Conservation (phyloP, 2,113 vertebrate species). For the Pseudorectes ferrugineus region DNA sequence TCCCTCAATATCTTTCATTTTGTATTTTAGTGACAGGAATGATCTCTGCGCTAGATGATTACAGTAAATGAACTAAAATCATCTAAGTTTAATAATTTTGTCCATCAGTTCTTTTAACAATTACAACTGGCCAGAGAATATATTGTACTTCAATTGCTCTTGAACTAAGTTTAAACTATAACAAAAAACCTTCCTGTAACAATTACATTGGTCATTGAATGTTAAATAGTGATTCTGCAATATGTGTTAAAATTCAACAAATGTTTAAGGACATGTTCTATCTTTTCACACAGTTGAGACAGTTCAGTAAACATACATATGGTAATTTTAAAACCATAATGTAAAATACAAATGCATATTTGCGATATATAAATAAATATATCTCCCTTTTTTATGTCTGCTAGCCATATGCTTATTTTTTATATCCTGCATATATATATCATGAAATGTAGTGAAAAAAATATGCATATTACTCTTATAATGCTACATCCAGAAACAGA, state of each 20-base stretch:
- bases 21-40: background rate
- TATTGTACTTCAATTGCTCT: background rate
- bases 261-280: background rate
- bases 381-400: background rate
- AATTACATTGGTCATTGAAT: background rate
- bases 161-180: background rate
- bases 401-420: background rate
- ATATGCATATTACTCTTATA: background rate
- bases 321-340: background rate
- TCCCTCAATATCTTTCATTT: background rate
- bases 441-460: background rate
- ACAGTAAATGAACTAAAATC: background rate
- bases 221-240: background rate
- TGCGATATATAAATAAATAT: background rate
- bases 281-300: background rate
- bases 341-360: background rate
- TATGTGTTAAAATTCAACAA: background rate
- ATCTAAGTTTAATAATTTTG: background rate
- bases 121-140: background rate
- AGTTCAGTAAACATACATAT: slow-evolving; percentile 25
- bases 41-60: background rate
- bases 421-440: background rate
- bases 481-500: background rate
- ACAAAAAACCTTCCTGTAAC: background rate
- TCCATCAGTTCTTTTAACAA: background rate